phyloP scores from a whole-genome alignment of 2,888 invertebrate species.

The Brachypterus glaber region DNA sequence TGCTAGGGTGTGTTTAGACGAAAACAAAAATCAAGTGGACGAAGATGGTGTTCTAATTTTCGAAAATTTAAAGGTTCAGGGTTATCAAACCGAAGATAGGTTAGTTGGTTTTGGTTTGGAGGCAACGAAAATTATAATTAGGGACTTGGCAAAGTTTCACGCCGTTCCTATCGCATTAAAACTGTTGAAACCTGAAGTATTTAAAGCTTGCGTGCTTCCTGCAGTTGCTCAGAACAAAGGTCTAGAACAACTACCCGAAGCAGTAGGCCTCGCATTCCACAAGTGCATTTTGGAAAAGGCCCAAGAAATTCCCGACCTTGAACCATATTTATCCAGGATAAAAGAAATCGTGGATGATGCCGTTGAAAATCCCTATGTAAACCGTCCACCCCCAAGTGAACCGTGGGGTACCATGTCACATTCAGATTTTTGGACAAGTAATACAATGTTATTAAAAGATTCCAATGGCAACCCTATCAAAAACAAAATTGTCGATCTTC shows the following conservation, averaged over 20 bases:
- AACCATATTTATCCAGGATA: slow-evolving; percentile 27
- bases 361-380: slow-evolving; percentile 19
- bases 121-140: slow-evolving; percentile 41
- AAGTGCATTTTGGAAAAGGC: slow-evolving; percentile 30
- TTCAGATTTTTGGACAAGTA: slow-evolving; percentile 53
- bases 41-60: slow-evolving; percentile 49
- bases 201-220: slow-evolving; percentile 39
- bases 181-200: slow-evolving; percentile 39
- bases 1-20: slow-evolving; percentile 41
- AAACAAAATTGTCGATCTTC: slow-evolving; percentile 52
- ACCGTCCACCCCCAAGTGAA: slow-evolving; percentile 33
- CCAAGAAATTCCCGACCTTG: slow-evolving; percentile 24
- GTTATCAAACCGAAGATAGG: slow-evolving; percentile 45
- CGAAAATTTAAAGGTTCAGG: slow-evolving; percentile 46
- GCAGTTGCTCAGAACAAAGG: slow-evolving; percentile 34
- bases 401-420: slow-evolving; percentile 48
- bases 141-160: slow-evolving; percentile 48
- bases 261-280: slow-evolving; percentile 32
- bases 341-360: slow-evolving; percentile 28
- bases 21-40: slow-evolving; percentile 40
- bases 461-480: slow-evolving; percentile 39
- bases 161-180: slow-evolving; percentile 49
- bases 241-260: slow-evolving; percentile 32
- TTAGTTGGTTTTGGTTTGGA: slow-evolving; percentile 43
- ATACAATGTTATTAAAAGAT: slow-evolving; percentile 47